phyloP scores from a whole-genome alignment of 2,888 invertebrate species.

The Julus scanicus region DNA sequence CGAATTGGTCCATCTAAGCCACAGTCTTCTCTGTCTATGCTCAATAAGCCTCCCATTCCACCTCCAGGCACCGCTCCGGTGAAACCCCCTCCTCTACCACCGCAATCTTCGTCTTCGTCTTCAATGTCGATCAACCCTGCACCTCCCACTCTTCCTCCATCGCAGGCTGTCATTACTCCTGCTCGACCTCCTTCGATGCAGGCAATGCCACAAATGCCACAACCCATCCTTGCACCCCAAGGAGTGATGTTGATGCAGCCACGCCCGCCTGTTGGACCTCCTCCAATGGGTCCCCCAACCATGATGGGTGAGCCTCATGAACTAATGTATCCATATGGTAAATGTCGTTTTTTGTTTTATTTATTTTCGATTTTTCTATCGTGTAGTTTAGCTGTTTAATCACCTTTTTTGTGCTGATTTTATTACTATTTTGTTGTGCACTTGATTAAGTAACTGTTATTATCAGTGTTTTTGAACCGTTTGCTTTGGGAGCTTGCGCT shows the following conservation, averaged over 20 bases:
- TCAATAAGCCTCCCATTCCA: conserved; percentile 69
- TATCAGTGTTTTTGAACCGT: too few species aligned
- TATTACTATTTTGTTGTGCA: neutral
- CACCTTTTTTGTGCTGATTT: neutral
- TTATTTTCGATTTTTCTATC: neutral
- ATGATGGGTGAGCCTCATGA: conserved; percentile 68
- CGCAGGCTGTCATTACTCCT: conserved; percentile 59
- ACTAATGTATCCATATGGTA: conserved; percentile 55
- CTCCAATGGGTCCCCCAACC: conserved; percentile 60
- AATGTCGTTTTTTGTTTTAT: conserved; percentile 50
- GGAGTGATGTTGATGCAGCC: conserved; percentile 71
- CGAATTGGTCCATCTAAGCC: conserved; percentile 83
- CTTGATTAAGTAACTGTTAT: neutral
- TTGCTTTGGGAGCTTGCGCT: too few species aligned
- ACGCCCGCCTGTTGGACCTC: conserved; percentile 70
- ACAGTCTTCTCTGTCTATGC: conserved; percentile 62
- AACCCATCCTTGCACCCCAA: conserved; percentile 61
- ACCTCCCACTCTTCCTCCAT: conserved; percentile 59
- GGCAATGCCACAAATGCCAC: conserved; percentile 64
- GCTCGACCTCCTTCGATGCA: conserved; percentile 60
- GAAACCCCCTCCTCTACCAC: conserved; percentile 59
- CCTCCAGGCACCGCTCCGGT: conserved; percentile 62
- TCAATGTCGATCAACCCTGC: conserved; percentile 59
- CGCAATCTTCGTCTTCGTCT: conserved; percentile 61
- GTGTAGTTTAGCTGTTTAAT: neutral